Evolutionary conservation across 2,113 vertebrate species (phyloP), one percentile per base, ranked within the genome.

Genomic region (Platysternon megacephalum): DNA sequence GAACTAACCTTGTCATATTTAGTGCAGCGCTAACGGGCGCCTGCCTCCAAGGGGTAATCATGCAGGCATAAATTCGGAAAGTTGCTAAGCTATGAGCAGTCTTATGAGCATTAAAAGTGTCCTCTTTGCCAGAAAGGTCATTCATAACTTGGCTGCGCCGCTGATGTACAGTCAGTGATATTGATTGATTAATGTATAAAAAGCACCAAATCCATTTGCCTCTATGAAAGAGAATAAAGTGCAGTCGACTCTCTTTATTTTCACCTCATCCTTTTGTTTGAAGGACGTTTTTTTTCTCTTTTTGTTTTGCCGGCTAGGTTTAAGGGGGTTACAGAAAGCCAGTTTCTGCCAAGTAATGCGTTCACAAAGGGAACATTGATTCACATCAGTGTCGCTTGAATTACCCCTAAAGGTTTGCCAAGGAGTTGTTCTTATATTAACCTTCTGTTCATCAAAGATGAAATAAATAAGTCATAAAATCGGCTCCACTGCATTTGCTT

Each of bases 171-270:
- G 99, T 99, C 99, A 99, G 98, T 98, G 99, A 99, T 99, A 99
- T 99, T 99, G 99, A 99, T 99, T 99, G 99, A 99, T 99, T 99
- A 99, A 99, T 99, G 99, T 99, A 99, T 99, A 99, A 99, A 99
- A 99, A 99, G 99, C 99, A 99, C 99, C 98, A 99, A 99, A 99
- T 99, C 99, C 99, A 99, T 99, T 99, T 99, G 99, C 99, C 98
- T 99, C 98, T 99, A 99, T 99, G 99, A 99, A 99, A 99, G 98
- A 98, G 99, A 99, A 99, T 99, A 98, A 98, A 99, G 98, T 98
- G 98, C 98, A 99, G 99, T 98, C 98, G 89, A 97, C 97, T 97
- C 97, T 98, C 98, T 99, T 98, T 99, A 99, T 99, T 99, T 99
- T 99, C 99, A 99, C 99, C 99, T 99, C 99, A 98, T 98, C 98